Evolutionary conservation across 1,140 invertebrate genomes (phyloP).

Genomic region (Rhizoglyphus robini): DNA sequence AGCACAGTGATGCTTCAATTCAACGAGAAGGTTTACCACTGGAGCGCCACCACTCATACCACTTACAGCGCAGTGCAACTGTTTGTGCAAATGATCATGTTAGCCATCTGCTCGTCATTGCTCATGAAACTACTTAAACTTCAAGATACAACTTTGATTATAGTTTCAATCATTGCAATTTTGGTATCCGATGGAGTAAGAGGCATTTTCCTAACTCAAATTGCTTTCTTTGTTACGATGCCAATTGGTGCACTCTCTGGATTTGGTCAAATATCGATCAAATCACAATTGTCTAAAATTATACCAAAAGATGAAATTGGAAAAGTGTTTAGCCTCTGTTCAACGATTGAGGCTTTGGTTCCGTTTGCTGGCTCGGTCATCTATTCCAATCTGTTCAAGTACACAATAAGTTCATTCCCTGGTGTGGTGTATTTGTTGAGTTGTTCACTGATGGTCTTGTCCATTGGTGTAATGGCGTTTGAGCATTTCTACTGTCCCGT

Average conservation of each 20-base stretch:
- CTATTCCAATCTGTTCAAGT: neutral
- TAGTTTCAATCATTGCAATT: neutral
- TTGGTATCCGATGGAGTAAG: neutral
- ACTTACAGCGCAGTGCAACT: neutral
- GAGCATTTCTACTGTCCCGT: too few species aligned
- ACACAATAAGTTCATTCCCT: neutral
- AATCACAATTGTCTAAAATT: neutral
- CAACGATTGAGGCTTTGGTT: neutral
- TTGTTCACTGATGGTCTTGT: neutral
- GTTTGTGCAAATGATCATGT: neutral
- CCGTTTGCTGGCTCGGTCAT: neutral
- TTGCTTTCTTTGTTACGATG: neutral
- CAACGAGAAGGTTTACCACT: neutral
- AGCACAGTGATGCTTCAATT: neutral
- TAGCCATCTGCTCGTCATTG: neutral
- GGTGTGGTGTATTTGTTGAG: neutral
- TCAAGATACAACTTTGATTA: neutral
- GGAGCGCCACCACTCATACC: neutral
- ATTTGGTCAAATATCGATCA: neutral
- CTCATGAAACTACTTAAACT: neutral
- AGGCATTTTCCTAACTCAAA: neutral
- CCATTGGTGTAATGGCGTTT: neutral
- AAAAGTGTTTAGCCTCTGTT: neutral
- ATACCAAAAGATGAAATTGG: constrained; percentile 10
- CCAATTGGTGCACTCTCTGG: neutral